phyloP scores from a whole-genome alignment of 2,113 vertebrate genomes.

The Neoarius graeffei region DNA sequence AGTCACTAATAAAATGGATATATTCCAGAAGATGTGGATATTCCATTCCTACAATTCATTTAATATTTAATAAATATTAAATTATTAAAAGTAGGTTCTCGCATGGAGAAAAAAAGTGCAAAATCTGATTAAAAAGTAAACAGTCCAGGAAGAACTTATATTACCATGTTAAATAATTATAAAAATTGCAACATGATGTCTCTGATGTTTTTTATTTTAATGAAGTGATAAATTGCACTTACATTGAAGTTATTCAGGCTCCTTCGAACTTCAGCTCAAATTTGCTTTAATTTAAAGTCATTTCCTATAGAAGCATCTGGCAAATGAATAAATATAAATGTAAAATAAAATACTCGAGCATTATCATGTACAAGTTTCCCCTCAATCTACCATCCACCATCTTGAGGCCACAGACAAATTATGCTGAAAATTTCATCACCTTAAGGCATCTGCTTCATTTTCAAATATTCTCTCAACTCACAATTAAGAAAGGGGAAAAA shows the following conservation, averaged over 20 bases:
- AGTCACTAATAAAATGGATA: not conserved
- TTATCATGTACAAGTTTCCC: not conserved
- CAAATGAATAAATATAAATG: not conserved
- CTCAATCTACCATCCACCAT: constrained; percentile 26
- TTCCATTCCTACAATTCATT: not conserved
- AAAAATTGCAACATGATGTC: not conserved
- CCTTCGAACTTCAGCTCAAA: not conserved
- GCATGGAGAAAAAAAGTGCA: not conserved
- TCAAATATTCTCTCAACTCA: constrained; percentile 57
- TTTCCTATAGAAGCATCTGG: not conserved
- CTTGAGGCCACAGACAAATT: constrained; percentile 67
- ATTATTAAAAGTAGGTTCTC: not conserved
- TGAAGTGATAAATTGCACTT: not conserved
- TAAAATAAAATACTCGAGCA: not conserved
- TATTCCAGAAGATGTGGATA: not conserved
- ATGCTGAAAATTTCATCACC: constrained; percentile 67
- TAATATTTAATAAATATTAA: not conserved
- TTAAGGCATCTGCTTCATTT: constrained; percentile 63
- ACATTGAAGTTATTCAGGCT: not conserved
- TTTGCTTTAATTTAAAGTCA: not conserved
- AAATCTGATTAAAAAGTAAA: not conserved
- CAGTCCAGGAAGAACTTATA: not conserved
- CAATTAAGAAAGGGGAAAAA: constrained; percentile 55
- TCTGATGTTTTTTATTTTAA: not conserved
- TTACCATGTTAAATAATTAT: not conserved